Evolutionary conservation across 1,140 invertebrate species (phyloP).

Genomic region (Portunus trituberculatus): DNA sequence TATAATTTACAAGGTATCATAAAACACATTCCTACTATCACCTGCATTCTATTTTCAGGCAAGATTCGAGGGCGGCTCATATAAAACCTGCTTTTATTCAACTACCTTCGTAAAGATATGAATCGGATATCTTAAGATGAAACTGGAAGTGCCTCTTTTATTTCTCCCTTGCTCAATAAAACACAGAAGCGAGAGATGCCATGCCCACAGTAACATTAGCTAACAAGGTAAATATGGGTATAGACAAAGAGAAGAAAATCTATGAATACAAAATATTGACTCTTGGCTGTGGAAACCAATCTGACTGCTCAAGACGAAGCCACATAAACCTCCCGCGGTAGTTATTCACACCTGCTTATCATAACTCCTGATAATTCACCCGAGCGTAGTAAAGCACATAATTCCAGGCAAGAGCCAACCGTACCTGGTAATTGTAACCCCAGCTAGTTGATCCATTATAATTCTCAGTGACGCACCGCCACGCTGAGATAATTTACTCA

Average conservation of each 20-base stretch:
- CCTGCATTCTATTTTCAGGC: neutral
- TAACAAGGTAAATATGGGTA: neutral
- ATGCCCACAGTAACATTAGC: neutral
- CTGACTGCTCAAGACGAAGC: neutral
- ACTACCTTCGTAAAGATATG: neutral
- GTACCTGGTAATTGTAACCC: conserved; percentile 1
- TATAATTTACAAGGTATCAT: neutral
- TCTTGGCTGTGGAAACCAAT: neutral
- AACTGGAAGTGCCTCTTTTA: neutral
- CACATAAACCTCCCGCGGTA: neutral
- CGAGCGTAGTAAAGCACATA: conserved; percentile 28
- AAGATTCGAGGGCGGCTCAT: neutral
- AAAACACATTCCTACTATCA: neutral
- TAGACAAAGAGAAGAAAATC: neutral
- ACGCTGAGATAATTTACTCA: conserved; percentile 31
- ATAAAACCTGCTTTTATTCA: neutral
- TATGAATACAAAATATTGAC: neutral
- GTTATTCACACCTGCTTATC: neutral
- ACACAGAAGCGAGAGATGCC: neutral
- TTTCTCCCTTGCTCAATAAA: neutral
- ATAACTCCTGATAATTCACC: neutral
- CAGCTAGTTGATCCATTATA: conserved; percentile 28
- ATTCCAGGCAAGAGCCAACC: conserved; percentile 24
- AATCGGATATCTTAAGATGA: neutral
- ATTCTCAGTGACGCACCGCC: conserved; percentile 37